Evolutionary conservation across 2,888 invertebrate species (phyloP).

Genomic region (Tholera decimalis): DNA sequence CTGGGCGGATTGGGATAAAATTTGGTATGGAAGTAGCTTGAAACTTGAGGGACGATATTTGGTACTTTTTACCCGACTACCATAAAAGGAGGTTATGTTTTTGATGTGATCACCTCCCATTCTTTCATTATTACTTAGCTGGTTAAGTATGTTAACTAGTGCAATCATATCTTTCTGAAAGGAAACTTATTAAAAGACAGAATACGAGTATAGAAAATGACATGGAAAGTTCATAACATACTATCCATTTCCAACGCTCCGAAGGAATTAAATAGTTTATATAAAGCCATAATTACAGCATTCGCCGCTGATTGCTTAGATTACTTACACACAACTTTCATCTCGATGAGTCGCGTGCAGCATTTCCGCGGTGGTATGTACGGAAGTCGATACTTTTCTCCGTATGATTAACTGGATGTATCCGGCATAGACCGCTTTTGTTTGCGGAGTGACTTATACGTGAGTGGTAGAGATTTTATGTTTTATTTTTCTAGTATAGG

Average conservation of each 20-base stretch:
- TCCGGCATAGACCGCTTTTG: slow-evolving; percentile 36
- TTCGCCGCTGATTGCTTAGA: slow-evolving; percentile 29
- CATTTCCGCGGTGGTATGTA: slow-evolving; percentile 39
- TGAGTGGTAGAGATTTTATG: neutral
- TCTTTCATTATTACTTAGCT: no score
- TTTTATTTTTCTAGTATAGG: neutral
- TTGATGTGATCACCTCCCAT: no score
- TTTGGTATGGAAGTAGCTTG: no score
- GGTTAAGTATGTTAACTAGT: no score
- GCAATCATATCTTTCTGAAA: neutral
- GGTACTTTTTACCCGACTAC: no score
- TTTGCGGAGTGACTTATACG: slow-evolving; percentile 20
- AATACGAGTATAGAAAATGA: neutral
- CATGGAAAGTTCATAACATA: slow-evolving; percentile 1
- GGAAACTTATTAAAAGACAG: neutral
- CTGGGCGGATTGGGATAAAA: no score
- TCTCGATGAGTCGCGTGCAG: slow-evolving; percentile 11
- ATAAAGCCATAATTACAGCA: slow-evolving; percentile 17
- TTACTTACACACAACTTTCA: slow-evolving; percentile 55
- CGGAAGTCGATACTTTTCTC: slow-evolving; percentile 47
- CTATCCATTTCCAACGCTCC: neutral
- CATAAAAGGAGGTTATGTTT: no score
- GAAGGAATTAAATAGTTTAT: neutral
- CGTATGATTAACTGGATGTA: slow-evolving; percentile 13
- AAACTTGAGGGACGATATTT: no score